A percentile compares a stretch with the other conserved stretches of the same genome.
Conservation (phyloP, 2,888 invertebrate genomes). For the Quadriops clusia region DNA sequence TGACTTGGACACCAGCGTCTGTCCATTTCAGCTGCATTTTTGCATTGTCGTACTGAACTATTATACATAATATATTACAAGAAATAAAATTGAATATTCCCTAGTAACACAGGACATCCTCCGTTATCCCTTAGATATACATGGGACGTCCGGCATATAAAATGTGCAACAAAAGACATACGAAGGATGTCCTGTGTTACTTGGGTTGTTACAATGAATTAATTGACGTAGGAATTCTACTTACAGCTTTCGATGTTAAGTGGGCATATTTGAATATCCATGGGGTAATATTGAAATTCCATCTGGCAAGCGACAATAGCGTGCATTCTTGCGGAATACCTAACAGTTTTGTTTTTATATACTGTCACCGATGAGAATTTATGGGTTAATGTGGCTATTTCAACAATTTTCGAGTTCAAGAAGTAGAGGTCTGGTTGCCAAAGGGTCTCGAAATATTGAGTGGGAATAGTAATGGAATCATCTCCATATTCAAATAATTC, state of each 20-base stretch:
- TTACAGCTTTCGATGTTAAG: slow-evolving; percentile 77
- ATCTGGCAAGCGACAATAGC: slow-evolving; percentile 78
- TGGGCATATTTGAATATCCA: slow-evolving; percentile 77
- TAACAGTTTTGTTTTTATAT: slow-evolving; percentile 67
- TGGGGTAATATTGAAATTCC: slow-evolving; percentile 76
- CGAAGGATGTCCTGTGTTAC: too few relatives aligned
- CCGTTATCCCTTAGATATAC: too few relatives aligned
- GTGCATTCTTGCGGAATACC: slow-evolving; percentile 71
- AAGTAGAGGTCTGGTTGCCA: slow-evolving; percentile 84
- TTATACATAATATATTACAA: slow-evolving; percentile 22
- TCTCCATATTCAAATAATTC: slow-evolving; percentile 72
- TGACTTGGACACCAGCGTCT: slow-evolving; percentile 60
- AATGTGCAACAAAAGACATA: too few relatives aligned
- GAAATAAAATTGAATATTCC: too few relatives aligned
- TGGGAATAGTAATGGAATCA: slow-evolving; percentile 67
- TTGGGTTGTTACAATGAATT: too few relatives aligned
- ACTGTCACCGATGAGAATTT: slow-evolving; percentile 72
- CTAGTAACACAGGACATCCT: too few relatives aligned
- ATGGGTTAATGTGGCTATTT: slow-evolving; percentile 68
- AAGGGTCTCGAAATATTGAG: slow-evolving; percentile 71
- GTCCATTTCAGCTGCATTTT: slow-evolving; percentile 68
- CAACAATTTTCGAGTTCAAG: slow-evolving; percentile 73
- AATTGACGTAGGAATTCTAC: too few relatives aligned
- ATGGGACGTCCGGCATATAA: too few relatives aligned
- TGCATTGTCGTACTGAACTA: slow-evolving; percentile 69